phyloP scores from a whole-genome alignment of 2,113 vertebrate species.

The Romanogobio albipinnatus region DNA sequence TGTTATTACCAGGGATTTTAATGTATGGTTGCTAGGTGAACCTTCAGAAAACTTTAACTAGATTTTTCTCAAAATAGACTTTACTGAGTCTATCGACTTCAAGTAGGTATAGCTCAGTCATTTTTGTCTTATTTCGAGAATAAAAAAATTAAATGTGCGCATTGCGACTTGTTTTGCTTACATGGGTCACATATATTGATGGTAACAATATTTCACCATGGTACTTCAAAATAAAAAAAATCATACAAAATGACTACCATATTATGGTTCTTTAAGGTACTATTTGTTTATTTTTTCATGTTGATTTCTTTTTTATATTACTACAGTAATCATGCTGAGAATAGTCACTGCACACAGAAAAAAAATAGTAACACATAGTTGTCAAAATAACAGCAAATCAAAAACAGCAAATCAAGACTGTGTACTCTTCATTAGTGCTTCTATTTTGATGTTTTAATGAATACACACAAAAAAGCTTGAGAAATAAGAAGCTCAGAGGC shows the following conservation, averaged over 20 bases:
- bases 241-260: background rate
- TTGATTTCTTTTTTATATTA: background rate
- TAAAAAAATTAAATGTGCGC: too few relatives aligned
- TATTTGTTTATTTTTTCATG: background rate
- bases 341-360: background rate
- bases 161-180: too few relatives aligned
- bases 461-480: conserved; percentile 36
- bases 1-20: too few relatives aligned
- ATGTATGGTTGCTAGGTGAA: too few relatives aligned
- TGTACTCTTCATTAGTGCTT: conserved; percentile 20
- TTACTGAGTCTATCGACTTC: too few relatives aligned
- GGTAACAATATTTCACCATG: background rate
- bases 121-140: too few relatives aligned
- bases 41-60: too few relatives aligned
- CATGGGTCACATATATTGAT: background rate
- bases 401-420: conserved; percentile 26
- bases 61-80: too few relatives aligned
- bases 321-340: background rate
- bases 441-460: conserved; percentile 44
- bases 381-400: conserved; percentile 23
- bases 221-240: background rate
- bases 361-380: background rate
- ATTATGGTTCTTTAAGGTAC: background rate
- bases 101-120: too few relatives aligned
- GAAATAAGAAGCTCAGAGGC: conserved; percentile 8